A percentile compares a stretch with the other conserved stretches of the same genome.
phyloP scores from a whole-genome alignment of 2,797 vertebrate species.

The Chaenodraco wilsoni region DNA sequence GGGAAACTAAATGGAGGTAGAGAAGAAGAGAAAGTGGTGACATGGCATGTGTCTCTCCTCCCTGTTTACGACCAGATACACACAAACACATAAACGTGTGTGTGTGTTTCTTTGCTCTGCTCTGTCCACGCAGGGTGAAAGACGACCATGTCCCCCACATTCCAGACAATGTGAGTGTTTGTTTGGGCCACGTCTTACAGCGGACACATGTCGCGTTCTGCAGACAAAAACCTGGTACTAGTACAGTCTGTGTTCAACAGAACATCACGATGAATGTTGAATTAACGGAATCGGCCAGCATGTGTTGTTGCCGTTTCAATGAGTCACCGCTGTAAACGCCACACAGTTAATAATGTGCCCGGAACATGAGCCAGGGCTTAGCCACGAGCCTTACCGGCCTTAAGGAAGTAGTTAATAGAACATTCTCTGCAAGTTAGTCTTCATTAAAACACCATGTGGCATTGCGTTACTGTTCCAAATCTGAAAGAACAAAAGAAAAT shows the following conservation, averaged over 20 bases:
- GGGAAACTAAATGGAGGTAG: constrained; percentile 33
- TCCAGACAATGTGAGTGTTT: constrained; percentile 22
- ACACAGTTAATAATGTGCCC: background rate
- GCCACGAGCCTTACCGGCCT: background rate
- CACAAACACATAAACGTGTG: constrained; percentile 59
- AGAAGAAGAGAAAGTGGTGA: constrained; percentile 69
- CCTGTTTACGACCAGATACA: constrained; percentile 79
- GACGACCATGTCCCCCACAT: constrained; percentile 9
- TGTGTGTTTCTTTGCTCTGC: constrained; percentile 8
- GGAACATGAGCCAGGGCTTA: constrained; percentile 10
- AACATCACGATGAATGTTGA: constrained; percentile 25
- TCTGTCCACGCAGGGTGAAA: constrained; percentile 24
- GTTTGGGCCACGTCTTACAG: constrained; percentile 10
- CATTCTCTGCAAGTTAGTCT: background rate
- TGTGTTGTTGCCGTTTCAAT: constrained; percentile 20
- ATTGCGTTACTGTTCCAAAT: too few relatives aligned
- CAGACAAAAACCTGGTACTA: background rate
- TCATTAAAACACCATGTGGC: background rate
- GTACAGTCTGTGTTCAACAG: constrained; percentile 2
- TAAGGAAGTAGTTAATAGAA: background rate
- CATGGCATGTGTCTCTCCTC: constrained; percentile 78
- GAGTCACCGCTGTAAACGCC: constrained; percentile 25
- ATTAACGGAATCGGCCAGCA: constrained; percentile 13
- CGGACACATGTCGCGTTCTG: background rate
- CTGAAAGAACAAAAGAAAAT: too few relatives aligned